Evolutionary conservation across 2,113 vertebrate genomes (phyloP), one percentile per base, ranked within the genome.

Genomic region (Pseudonaja textilis): DNA sequence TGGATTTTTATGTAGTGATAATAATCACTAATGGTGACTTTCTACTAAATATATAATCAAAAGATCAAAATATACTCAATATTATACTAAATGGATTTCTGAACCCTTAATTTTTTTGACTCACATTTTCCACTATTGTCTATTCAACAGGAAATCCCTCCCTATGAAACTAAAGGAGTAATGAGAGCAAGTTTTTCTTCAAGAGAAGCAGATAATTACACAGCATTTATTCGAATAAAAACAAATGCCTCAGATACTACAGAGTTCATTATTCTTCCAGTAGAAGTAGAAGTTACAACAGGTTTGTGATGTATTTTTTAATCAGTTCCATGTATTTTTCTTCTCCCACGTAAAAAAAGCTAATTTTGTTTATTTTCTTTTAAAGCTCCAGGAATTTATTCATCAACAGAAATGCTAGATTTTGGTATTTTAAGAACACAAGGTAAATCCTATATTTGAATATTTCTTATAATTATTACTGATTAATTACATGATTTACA

Each of bases 151-250:
- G 99, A 99, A 97, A 99, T 99, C 74, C 99, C 99, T 94, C 99
- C 99, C 0, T 99, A 99, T 93, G 99, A 99, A 98, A 99, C 99
- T 29, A 99, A 99, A 96, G 99, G 99, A 94, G 99, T 99, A 94
- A 99, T 99, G 99, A 98, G 99, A 98, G 99, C 99, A 96, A 99
- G 99, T 94, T 99, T 99, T 97, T 99, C 99, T 0, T 99, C 99
- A 7, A 98, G 99, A 97, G 99, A 99, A 94, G 99, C 98, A 54
- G 99, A 99, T 98, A 99, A 99, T 98, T 99, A 99, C 96, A 99
- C 99, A 26, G 99, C 99, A 93, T 99, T 99, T 96, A 99, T 99
- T 95, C 97, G 99, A 96, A 99, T 99, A 97, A 99, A 99, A 98
- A 99, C 99, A 25, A 99, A 99, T 50, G 98, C 99, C 59, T 99